Conservation (phyloP, 2,888 invertebrate species). For the Linnaemya tessellans region DNA sequence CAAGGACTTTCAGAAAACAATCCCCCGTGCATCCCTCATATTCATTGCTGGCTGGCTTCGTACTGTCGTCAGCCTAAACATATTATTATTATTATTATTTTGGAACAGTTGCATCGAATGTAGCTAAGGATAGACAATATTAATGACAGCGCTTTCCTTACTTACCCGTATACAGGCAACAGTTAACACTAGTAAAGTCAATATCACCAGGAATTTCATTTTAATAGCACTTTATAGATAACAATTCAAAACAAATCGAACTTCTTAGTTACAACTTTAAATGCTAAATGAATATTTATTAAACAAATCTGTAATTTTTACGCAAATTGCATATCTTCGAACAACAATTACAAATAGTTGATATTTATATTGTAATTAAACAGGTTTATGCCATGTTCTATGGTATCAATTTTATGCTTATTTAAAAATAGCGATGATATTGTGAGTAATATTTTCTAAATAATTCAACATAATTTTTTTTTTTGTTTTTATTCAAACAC, state of each 20-base stretch:
- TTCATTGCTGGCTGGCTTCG: no score
- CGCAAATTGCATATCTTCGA: no score
- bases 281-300: not conserved
- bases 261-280: not conserved
- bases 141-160: not conserved
- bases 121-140: no score
- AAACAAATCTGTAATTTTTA: not conserved
- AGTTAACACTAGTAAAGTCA: not conserved
- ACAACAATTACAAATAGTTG: no score
- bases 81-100: no score
- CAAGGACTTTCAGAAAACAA: no score
- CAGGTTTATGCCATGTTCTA: not conserved
- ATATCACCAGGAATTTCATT: not conserved
- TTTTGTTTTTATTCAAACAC: no score
- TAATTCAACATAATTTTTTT: no score
- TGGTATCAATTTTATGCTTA: not conserved
- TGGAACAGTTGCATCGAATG: not conserved
- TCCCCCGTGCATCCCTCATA: no score
- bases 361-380: not conserved
- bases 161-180: not conserved
- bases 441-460: no score
- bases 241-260: not conserved
- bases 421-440: not conserved
- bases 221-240: not conserved
- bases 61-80: no score